These are phyloP conservation scores for Intellagama lesueurii DNA, from an alignment of 2,797 vertebrate species.

Conservation along the genomic window DNA sequence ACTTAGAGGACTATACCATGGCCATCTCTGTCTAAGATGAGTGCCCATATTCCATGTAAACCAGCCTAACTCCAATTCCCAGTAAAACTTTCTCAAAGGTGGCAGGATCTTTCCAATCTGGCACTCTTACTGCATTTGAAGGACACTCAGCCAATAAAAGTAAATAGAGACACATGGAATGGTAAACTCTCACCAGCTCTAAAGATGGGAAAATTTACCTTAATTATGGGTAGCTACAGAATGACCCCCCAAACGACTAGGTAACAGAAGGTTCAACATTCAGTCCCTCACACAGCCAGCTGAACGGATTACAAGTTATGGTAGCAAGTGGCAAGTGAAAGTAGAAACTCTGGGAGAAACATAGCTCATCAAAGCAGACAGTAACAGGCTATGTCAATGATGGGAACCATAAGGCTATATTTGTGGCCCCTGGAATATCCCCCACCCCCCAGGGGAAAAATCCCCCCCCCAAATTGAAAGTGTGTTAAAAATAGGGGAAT, in stretches of 20 bases:
- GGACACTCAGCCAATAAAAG: not conserved
- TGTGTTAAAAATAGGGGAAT: too few relatives aligned
- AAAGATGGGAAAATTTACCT: not conserved
- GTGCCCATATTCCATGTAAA: constrained; percentile 43
- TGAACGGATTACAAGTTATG: not conserved
- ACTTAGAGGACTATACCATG: not conserved
- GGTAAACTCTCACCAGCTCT: not conserved
- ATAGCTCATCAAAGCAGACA: not conserved
- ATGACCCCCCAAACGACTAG: not conserved
- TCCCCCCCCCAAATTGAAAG: too few relatives aligned
- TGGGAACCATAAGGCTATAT: too few relatives aligned
- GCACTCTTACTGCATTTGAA: not conserved
- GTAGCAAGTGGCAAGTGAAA: too few relatives aligned
- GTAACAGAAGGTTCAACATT: too few relatives aligned
- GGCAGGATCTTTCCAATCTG: not conserved
- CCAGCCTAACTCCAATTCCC: not conserved
- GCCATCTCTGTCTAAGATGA: not conserved
- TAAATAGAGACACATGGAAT: not conserved
- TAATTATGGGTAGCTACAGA: not conserved
- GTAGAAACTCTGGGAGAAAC: too few relatives aligned
- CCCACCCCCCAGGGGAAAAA: too few relatives aligned
- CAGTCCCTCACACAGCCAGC: not conserved
- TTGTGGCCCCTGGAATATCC: too few relatives aligned
- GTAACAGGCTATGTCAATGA: not conserved
- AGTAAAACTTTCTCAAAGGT: not conserved